Evolutionary conservation across 2,113 vertebrate species (phyloP), one percentile per base, ranked within the genome.

Genomic region (Zosterops lateralis): DNA sequence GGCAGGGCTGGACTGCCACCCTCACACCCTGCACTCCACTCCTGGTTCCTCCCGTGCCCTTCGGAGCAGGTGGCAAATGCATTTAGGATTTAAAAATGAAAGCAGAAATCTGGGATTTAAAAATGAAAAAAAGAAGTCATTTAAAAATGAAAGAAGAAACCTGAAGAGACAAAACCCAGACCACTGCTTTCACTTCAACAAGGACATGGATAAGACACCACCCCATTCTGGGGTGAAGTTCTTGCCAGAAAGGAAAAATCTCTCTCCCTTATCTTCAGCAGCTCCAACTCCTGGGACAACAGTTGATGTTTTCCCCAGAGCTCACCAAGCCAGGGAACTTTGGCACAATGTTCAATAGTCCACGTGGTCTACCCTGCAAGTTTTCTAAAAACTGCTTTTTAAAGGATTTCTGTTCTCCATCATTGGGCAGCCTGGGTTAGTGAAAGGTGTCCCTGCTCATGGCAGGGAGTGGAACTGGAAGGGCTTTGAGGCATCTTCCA

Each of bases 251-350:
- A 66, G 32, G 6, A 48, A 42, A 61, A 56, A 13, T 5, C 17
- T 9, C 57, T 54, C 8, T 22, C 15, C 24, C 14, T 22, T 22
- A 9, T 36, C 81, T 34, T 10, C 48, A 66, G 72, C 61, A 91
- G 48, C 31, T 13, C 6, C 50, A 40, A 0, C 1, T 1, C 0
- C 0, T 0, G 22, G n/a, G 36, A 17, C 4, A 57, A 38, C 19
- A 47, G 67, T 2, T 48, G 10, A 1, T 3, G 8, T 22, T n/a
- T 6, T 13, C 70, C 48, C 11, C 45, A 17, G 20, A 64, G 42
- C 0, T 50, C 75, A 48, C 25, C 54, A 48, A 15, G 51, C 21
- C 51, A 45, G 6, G 19, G 8, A 40, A 28, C 50, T 20, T 3
- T 0, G 9, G 58, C 3, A 2, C 1, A 13, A 3, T 0, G 20